These are phyloP conservation scores for Limulus polyphemus DNA, from an alignment of 2,888 invertebrate species.

Conservation along the genomic window DNA sequence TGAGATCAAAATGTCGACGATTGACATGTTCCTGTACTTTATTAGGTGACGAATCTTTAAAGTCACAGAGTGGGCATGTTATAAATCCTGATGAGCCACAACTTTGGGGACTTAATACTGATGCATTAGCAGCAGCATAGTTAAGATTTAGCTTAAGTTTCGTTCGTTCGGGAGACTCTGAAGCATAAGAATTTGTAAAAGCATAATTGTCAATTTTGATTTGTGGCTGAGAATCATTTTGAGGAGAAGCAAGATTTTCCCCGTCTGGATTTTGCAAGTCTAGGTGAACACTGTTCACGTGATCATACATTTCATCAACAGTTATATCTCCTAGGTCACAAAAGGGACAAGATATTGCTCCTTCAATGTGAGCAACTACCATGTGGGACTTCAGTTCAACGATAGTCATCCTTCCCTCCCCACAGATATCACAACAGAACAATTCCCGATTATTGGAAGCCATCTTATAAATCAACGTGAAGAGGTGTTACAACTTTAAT, in stretches of 20 bases:
- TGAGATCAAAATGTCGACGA: conserved; percentile 66
- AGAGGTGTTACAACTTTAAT: too few species aligned
- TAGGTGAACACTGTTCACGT: conserved; percentile 71
- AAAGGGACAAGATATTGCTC: conserved; percentile 65
- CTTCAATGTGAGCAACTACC: conserved; percentile 61
- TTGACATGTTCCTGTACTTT: conserved; percentile 71
- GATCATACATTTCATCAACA: conserved; percentile 58
- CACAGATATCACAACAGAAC: conserved; percentile 60
- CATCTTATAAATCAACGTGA: too few species aligned
- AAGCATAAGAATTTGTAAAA: conserved; percentile 28
- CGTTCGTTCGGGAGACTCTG: conserved; percentile 40
- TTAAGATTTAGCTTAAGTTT: conserved; percentile 51
- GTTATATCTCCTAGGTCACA: conserved; percentile 62
- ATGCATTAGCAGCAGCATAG: conserved; percentile 15
- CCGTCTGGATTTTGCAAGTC: conserved; percentile 38
- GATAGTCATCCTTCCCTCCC: conserved; percentile 54
- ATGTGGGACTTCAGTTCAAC: conserved; percentile 60
- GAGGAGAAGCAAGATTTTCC: conserved; percentile 48
- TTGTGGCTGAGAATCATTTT: conserved; percentile 46
- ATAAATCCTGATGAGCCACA: conserved; percentile 18
- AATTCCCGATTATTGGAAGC: too few species aligned
- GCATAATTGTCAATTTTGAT: conserved; percentile 14
- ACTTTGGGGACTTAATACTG: conserved; percentile 9
- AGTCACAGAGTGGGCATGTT: conserved; percentile 64
- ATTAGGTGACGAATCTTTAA: conserved; percentile 56